Base-by-base conservation (phyloP, 2,113 vertebrate species). In the Chunga burmeisteri region DNA sequence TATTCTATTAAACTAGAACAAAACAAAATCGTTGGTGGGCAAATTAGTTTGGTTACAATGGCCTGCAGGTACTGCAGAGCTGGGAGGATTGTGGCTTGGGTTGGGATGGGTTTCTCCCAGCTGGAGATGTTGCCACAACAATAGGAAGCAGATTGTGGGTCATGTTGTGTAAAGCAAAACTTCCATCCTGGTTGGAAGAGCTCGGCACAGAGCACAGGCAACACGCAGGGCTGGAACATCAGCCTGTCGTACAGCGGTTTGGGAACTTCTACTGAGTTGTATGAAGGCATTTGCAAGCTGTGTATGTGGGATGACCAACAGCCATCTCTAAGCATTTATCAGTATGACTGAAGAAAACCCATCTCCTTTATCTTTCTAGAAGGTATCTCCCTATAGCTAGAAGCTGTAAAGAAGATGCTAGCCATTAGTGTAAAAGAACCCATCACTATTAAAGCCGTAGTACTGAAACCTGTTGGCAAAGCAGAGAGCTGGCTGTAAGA, bases 61-160 rank as follows among this genome's bases (percentile, higher is more conserved):
- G 38, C 63, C 86, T 77, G 53, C 73, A 95, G 86, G 83, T 94
- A 91, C 34, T 90, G 77, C 20, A 83, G 77, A 84, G 56, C 47
- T 70, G 49, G 29, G 59, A 81, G 42, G 16, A 47, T 66, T 94
- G 83, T 91, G 68, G 32, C 56, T 89, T 78, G 65, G 11, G 22
- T 11, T 50, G 50, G 77, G 56, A 53, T 78, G 68, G 47, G 75
- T 91, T 94, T 86, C 30, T 90, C 85, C 34, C 63, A 86, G 86
- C 38, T 91, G 80, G 82, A 93, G 80, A 72, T 75, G 59, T 84
- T 91, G 36, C 88, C 77, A 84, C 77, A 96, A 84, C 65, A 92
- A 86, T 61, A 34, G 46, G 52, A 92, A 94, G 47, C 7, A n/a
- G 38, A 74, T 1, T 78, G 68, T 68, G 83, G 52, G 72, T 78